These are phyloP conservation scores for Epiblema foenella DNA, from an alignment of 2,888 invertebrate genomes.

Conservation along the genomic window DNA sequence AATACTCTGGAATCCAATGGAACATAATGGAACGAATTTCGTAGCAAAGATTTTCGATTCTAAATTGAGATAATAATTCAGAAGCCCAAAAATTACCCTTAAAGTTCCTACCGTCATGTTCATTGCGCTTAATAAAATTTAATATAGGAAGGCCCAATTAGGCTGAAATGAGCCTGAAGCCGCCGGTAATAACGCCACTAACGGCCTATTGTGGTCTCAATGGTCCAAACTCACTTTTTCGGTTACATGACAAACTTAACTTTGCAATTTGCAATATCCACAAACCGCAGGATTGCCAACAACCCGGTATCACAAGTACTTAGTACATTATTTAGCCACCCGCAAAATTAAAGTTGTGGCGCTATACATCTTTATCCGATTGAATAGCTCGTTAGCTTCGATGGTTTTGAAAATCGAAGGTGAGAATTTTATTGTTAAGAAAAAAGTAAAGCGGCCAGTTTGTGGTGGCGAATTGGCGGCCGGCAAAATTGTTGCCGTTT, in stretches of 20 bases:
- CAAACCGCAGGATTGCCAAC: not conserved
- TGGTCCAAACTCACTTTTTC: conserved; percentile 32
- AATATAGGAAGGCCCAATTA: conserved; percentile 31
- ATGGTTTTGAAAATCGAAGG: conserved; percentile 54
- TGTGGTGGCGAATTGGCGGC: conserved; percentile 43
- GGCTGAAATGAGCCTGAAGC: conserved; percentile 23
- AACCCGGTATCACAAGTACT: not conserved
- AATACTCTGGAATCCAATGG: not conserved
- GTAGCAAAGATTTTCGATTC: conserved; percentile 10
- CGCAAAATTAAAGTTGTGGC: conserved; percentile 55
- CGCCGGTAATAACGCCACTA: conserved; percentile 48
- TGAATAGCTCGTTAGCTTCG: conserved; percentile 76
- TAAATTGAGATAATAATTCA: not conserved
- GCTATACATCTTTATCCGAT: conserved; percentile 77
- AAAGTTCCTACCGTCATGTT: conserved; percentile 20
- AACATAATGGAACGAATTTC: not conserved
- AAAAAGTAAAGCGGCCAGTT: conserved; percentile 44
- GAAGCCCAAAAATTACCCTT: conserved; percentile 11
- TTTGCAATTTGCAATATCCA: not conserved
- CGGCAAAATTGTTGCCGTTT: conserved; percentile 13
- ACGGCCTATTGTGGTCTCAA: conserved; percentile 66
- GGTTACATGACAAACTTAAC: conserved; percentile 25
- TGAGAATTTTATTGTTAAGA: conserved; percentile 58
- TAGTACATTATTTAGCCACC: conserved; percentile 10
- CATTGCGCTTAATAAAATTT: conserved; percentile 34